Evolutionary conservation across 2,797 vertebrate species (phyloP), one percentile per base, ranked within the genome.

Genomic region (Leptoclinus maculatus): DNA sequence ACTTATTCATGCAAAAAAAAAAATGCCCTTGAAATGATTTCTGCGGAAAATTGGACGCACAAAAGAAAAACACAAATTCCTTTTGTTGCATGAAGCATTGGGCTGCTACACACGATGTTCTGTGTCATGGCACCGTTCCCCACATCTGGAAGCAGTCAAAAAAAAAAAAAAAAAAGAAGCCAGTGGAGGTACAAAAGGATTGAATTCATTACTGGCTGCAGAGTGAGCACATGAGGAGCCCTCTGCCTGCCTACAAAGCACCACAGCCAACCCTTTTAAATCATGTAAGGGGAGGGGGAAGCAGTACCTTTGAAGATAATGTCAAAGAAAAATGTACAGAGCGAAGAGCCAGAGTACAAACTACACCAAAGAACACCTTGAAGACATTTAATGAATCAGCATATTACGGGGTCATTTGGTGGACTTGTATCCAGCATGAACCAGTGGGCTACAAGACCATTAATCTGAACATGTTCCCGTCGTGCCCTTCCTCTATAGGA

Each of bases 121-220:
- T 80, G 68, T 67, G 70, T 87, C 72, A 60, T 72, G 72, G 82
- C 87, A 74, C 62, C 3, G 76, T 79, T 88, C 77, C 76, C 54
- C 83, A 92, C 94, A 95, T 95, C 93, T 95, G 94, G 93, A 92
- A 94, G 73, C 67, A 76, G 83, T 94, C 88, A 87, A 11, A 76
- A 27, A 60, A 14, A 23, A n/a, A 51, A 13, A 53, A 34, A 21
- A 17, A 58, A 16, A 16, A 54, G 27, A 53, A n/a, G n/a, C n/a
- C n/a, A 78, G 59, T 77, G 71, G 77, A 83, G 70, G 76, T 70
- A 85, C 75, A 89, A 88, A 92, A 71, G 76, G 58, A 74, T 1
- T 87, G 82, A 85, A 89, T 80, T 89, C 74, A 78, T 88, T 88
- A 85, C 85, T 70, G 83, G 78, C 83, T 73, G 83, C 54, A 83